These are phyloP conservation scores for Hemiprocne comata DNA, from an alignment of 2,113 vertebrate species.

Conservation along the genomic window DNA sequence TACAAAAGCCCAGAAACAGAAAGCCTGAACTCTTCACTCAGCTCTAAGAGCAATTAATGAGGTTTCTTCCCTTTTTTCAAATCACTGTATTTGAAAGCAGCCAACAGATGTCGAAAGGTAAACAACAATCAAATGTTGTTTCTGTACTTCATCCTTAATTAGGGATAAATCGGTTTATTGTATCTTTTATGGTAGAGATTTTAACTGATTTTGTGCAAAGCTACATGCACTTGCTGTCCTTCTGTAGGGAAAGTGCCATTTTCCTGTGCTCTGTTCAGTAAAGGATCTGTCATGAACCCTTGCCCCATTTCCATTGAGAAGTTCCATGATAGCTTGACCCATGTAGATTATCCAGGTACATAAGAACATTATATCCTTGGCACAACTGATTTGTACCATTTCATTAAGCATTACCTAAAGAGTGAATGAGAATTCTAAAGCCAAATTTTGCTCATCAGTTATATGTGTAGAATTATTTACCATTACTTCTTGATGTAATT, in stretches of 20 bases:
- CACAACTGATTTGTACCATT: no score
- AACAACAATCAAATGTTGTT: conserved; percentile 54
- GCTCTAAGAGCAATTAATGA: conserved; percentile 57
- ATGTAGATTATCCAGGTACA: no score
- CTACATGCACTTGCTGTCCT: no score
- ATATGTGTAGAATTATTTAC: no score
- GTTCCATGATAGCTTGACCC: background rate
- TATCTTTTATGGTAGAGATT: background rate
- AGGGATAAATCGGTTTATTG: conserved; percentile 39
- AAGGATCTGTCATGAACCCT: background rate
- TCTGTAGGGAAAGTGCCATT: background rate
- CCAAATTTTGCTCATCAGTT: no score
- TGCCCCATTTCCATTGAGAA: background rate
- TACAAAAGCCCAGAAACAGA: conserved; percentile 48
- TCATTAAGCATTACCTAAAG: no score
- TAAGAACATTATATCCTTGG: no score
- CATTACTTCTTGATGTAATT: no score
- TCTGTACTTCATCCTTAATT: conserved; percentile 36
- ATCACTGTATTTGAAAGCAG: conserved; percentile 41
- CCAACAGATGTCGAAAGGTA: conserved; percentile 54
- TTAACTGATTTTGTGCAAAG: background rate
- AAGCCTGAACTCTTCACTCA: conserved; percentile 57
- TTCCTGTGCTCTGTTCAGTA: background rate
- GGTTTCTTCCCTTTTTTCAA: conserved; percentile 52
- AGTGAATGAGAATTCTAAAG: no score